Conservation (phyloP, 1,140 invertebrate genomes). For the Ostrea denselamellosa region DNA sequence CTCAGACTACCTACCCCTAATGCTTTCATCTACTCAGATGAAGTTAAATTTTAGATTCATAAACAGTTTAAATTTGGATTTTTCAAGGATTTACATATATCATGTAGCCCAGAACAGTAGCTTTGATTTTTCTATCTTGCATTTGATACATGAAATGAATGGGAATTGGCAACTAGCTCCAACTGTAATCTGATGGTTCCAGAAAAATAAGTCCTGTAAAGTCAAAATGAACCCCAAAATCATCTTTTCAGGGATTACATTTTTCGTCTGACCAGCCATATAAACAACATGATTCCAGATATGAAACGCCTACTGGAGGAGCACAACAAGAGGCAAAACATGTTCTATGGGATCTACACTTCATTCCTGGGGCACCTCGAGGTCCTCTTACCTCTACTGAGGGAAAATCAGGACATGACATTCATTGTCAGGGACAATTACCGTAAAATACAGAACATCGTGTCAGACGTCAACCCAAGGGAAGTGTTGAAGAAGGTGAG, state of each 20-base stretch:
- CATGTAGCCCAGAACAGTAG: too few species aligned
- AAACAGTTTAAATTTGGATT: too few species aligned
- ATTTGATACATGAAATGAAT: too few species aligned
- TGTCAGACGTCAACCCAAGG: neutral
- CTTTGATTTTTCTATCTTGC: too few species aligned
- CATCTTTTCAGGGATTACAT: constrained; percentile 49
- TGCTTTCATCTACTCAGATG: too few species aligned
- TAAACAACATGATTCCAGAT: constrained; percentile 54
- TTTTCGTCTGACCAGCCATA: constrained; percentile 45
- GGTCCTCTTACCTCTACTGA: constrained; percentile 4
- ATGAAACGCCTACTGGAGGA: constrained; percentile 48
- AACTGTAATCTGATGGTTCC: too few species aligned
- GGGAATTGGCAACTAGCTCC: too few species aligned
- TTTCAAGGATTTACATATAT: too few species aligned
- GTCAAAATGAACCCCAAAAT: too few species aligned
- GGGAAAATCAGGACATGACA: neutral
- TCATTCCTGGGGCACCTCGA: neutral
- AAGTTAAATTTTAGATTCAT: too few species aligned
- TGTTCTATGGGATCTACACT: constrained; percentile 45
- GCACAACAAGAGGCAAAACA: constrained; percentile 48
- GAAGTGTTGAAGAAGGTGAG: constrained; percentile 19
- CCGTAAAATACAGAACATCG: neutral
- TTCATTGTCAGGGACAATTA: neutral
- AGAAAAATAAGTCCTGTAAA: too few species aligned
- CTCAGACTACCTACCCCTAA: too few species aligned